Percentiles rank a stretch among this genome's conserved stretches.
These are phyloP conservation scores for Amphibalanus amphitrite DNA, from an alignment of 1,140 invertebrate genomes.

Conservation along the genomic window DNA sequence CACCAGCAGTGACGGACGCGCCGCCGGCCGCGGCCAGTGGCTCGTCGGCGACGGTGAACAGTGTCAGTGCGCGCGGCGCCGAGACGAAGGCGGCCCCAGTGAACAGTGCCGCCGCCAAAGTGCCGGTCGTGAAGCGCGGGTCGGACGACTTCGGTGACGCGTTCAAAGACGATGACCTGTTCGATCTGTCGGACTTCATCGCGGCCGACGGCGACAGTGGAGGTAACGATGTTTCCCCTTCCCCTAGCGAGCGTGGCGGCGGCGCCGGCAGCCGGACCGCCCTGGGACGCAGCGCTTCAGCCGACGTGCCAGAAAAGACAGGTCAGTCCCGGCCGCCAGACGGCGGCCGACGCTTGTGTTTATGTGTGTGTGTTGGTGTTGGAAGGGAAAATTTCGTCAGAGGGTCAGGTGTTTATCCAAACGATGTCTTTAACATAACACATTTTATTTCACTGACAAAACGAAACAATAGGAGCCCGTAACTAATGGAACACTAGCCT, in stretches of 20 bases:
- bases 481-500: too few relatives aligned
- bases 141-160: not conserved
- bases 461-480: too few relatives aligned
- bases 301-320: conserved; percentile 3
- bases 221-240: conserved; percentile 1
- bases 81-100: not conserved
- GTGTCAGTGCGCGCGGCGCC: not conserved
- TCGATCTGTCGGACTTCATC: conserved; percentile 3
- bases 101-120: not conserved
- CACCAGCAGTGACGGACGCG: not conserved
- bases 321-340: not conserved
- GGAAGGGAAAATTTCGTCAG: too few relatives aligned
- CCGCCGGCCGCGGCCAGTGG: not conserved
- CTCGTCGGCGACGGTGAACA: not conserved
- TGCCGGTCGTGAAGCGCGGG: not conserved
- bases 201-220: not conserved
- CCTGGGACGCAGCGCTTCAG: not conserved
- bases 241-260: not conserved
- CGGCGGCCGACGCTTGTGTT: too few relatives aligned
- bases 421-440: too few relatives aligned
- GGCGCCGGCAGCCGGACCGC: not conserved
- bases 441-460: too few relatives aligned
- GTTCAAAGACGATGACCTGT: conserved; percentile 1
- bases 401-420: too few relatives aligned
- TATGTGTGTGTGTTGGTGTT: too few relatives aligned